Evolutionary conservation across 2,888 invertebrate species (phyloP).

Genomic region (Chelonus formosanus): DNA sequence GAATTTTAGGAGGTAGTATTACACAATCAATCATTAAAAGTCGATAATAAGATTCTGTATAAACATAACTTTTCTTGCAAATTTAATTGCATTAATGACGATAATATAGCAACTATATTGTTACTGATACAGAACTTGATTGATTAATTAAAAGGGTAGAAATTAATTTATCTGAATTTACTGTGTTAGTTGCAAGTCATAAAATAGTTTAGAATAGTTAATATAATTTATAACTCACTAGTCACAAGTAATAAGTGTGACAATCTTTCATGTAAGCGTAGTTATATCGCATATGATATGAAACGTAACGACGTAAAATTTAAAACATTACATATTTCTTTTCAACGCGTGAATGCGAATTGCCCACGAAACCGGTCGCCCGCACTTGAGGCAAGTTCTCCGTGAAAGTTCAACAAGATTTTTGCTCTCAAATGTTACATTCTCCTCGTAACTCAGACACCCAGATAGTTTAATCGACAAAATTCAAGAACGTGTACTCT

Average conservation of each 20-base stretch:
- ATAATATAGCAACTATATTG: not conserved
- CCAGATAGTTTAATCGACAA: not conserved
- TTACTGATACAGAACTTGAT: not conserved
- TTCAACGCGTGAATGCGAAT: conserved; percentile 34
- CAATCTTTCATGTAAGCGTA: not conserved
- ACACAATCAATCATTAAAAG: too few relatives aligned
- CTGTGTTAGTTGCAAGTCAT: not conserved
- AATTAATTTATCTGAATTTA: not conserved
- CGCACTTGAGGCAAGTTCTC: conserved; percentile 40
- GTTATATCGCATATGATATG: not conserved
- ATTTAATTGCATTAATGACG: not conserved
- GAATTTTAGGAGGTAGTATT: too few relatives aligned
- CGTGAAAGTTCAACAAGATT: conserved; percentile 43
- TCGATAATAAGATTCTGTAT: too few relatives aligned
- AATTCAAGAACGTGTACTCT: conserved; percentile 12
- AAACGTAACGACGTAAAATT: conserved; percentile 11
- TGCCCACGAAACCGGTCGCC: conserved; percentile 39
- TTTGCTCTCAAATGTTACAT: conserved; percentile 33
- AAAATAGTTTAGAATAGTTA: not conserved
- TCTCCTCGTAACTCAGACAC: conserved; percentile 23
- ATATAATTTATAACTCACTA: not conserved
- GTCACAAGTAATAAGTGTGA: conserved; percentile 4
- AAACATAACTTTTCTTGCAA: too few relatives aligned
- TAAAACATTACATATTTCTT: conserved; percentile 24
- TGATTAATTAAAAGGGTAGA: conserved; percentile 1